Conservation (phyloP, 2,113 vertebrate species). For the Carassius carassius region DNA sequence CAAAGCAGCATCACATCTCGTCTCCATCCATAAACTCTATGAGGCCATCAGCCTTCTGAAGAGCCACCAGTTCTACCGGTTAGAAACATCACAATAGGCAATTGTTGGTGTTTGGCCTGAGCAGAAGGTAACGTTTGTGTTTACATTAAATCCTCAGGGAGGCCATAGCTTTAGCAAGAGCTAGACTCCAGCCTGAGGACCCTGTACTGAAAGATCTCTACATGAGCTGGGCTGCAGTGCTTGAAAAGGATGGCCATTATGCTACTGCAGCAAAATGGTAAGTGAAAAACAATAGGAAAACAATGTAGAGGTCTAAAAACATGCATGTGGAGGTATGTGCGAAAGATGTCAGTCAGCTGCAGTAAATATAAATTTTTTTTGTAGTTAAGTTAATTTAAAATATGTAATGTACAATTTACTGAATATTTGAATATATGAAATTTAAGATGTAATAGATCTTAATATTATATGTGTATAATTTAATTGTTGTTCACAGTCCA, state of each 20-base stretch:
- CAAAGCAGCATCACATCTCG: conserved; percentile 92
- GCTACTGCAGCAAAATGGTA: conserved; percentile 93
- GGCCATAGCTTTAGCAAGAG: conserved; percentile 89
- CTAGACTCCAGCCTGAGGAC: conserved; percentile 85
- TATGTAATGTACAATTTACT: too few species aligned
- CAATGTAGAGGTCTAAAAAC: too few species aligned
- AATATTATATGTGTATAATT: not conserved
- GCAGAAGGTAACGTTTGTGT: not conserved
- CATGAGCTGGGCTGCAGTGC: conserved; percentile 82
- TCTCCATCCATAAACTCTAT: conserved; percentile 87
- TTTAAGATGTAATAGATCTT: not conserved
- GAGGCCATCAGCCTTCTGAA: conserved; percentile 88
- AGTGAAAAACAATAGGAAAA: conserved; percentile 3
- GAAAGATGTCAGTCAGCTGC: not conserved
- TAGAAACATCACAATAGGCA: not conserved
- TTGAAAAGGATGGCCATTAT: conserved; percentile 94
- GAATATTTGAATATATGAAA: too few species aligned
- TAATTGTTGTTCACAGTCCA: not conserved
- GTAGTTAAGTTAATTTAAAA: too few species aligned
- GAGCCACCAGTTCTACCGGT: conserved; percentile 91
- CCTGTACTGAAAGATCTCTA: conserved; percentile 85
- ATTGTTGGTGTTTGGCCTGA: not conserved
- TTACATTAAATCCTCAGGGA: conserved; percentile 76
- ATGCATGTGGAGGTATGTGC: too few species aligned
- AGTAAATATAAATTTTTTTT: too few species aligned